Base-by-base conservation (phyloP, 2,797 vertebrate species). In the Anguilla megastoma region DNA sequence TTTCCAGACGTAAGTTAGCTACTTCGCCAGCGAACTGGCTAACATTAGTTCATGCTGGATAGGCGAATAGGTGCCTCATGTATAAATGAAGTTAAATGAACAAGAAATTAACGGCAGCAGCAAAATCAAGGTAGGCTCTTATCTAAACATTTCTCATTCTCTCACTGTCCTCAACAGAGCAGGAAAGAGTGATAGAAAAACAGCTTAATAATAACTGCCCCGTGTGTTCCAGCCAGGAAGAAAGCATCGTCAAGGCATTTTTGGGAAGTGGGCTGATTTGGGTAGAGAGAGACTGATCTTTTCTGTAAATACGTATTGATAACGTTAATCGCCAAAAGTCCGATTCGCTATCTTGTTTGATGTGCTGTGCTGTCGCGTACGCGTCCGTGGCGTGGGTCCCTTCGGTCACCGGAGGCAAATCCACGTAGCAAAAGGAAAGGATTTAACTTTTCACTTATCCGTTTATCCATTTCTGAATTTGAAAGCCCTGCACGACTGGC, bases 1-100 rank as follows among this genome's bases (percentile, higher is more conserved):
- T 90, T 91, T 89, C 83, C 91, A 89, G 90, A 84, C 88, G 86
- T n/a, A 85, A 41, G 3, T 33, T 80, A 30, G 3, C 45, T 80
- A 30, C 27, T n/a, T 48, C 0, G 36, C 45, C 3, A 52, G 80
- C 87, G 56, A 87, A 88, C 87, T 88, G 85, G 90, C 88, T 86
- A 66, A 66, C n/a, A 21, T 60, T 18, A 85, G 30, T 54, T 10
- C 50, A 12, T 18, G n/a, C 52, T 76, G 86, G 50, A 33, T 24
- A 16, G 24, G 24, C 21, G 2, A 18, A 60, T 24, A 27, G 3
- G 36, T 86, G 71, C 71, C 33, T 48, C 41, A 14, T 88, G 88
- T 80, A 85, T 85, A 84, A 84, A 87, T 84, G 79, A 84, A 82
- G 9, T 52, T 66, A 24, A 24, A n/a, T 27, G 63, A n/a, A 8